Evolutionary conservation across 2,888 invertebrate species (phyloP).

Genomic region (Lathronympha strigana): DNA sequence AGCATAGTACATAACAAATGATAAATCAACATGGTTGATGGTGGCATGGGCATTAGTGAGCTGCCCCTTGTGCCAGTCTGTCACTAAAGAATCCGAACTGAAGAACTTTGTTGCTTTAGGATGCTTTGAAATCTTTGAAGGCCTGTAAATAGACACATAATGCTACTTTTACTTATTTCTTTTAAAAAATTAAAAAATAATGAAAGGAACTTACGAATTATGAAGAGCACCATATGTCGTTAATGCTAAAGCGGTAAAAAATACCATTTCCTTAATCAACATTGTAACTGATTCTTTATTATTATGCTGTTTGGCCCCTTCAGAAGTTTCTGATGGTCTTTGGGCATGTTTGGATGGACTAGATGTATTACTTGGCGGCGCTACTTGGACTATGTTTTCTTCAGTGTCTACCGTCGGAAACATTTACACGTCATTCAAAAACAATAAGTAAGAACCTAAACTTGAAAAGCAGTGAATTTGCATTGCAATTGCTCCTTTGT

Average conservation of each 20-base stretch:
- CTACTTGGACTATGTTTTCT: conserved; percentile 73
- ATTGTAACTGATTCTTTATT: conserved; percentile 78
- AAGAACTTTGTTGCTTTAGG: conserved; percentile 88
- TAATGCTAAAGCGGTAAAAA: conserved; percentile 86
- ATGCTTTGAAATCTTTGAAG: conserved; percentile 72
- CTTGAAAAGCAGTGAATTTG: conserved; percentile 54
- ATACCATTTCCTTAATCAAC: conserved; percentile 86
- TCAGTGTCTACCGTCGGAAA: conserved; percentile 80
- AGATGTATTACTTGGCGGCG: conserved; percentile 69
- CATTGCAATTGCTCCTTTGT: conserved; percentile 57
- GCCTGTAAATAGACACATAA: conserved; percentile 55
- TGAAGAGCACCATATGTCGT: conserved; percentile 89
- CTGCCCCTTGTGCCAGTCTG: conserved; percentile 92
- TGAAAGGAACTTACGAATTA: conserved; percentile 85
- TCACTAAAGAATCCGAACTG: conserved; percentile 86
- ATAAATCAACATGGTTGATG: conserved; percentile 88
- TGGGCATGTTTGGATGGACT: conserved; percentile 73
- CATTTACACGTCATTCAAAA: conserved; percentile 83
- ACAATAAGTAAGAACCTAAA: conserved; percentile 61
- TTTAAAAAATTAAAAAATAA: conserved; percentile 6
- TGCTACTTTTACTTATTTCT: not conserved
- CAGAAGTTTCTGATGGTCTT: conserved; percentile 64
- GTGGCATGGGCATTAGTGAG: conserved; percentile 86
- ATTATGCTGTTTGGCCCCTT: conserved; percentile 65
- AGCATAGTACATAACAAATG: conserved; percentile 97